These are phyloP conservation scores for Littorina saxatilis DNA, from an alignment of 1,140 invertebrate genomes.

Conservation along the genomic window DNA sequence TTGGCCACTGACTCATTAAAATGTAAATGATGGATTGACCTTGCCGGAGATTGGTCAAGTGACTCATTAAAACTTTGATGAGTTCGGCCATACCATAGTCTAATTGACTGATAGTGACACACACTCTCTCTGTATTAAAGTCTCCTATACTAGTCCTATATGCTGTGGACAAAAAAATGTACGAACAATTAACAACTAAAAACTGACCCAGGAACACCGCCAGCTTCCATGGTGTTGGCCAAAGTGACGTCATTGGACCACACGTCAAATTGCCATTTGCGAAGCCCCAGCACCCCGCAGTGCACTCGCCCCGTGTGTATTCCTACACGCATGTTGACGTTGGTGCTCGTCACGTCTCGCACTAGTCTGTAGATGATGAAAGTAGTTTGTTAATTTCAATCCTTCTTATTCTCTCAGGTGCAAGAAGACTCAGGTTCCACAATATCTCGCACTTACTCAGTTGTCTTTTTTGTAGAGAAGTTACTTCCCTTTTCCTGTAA, in stretches of 20 bases:
- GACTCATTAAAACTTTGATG: not conserved
- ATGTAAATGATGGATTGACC: not conserved
- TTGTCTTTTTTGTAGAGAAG: not conserved
- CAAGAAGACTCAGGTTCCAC: not conserved
- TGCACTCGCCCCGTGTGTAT: constrained; percentile 94
- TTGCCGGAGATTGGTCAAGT: not conserved
- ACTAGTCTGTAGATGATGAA: too few relatives aligned
- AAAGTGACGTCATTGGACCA: constrained; percentile 96
- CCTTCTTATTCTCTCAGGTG: too few relatives aligned
- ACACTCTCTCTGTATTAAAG: too few relatives aligned
- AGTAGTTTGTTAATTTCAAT: too few relatives aligned
- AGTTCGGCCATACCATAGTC: too few relatives aligned
- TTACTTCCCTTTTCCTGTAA: too few relatives aligned
- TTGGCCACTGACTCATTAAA: not conserved
- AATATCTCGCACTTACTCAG: not conserved
- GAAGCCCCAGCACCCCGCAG: constrained; percentile 92
- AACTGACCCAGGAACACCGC: constrained; percentile 90
- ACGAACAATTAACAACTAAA: constrained; percentile 85
- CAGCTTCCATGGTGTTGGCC: constrained; percentile 94
- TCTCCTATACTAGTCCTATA: too few relatives aligned
- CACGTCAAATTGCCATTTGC: constrained; percentile 98
- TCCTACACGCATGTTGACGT: constrained; percentile 96
- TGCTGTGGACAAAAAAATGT: too few relatives aligned
- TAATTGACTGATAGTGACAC: too few relatives aligned
- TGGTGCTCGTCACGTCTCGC: constrained; percentile 63